Evolutionary conservation across 2,888 invertebrate species (phyloP).

Genomic region (Drosophila picticornis): DNA sequence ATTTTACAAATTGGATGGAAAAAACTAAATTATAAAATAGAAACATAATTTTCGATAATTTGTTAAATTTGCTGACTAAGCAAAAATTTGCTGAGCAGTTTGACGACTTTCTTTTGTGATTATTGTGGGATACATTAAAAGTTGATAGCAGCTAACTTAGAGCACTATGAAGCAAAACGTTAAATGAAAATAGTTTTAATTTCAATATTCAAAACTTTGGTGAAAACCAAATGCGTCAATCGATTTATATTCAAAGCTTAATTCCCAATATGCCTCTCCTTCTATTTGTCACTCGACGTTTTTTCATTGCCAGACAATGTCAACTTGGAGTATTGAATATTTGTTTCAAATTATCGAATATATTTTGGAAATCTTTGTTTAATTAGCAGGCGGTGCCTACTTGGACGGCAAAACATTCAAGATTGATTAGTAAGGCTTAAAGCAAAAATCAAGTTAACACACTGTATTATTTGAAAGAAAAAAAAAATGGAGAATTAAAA

Average conservation of each 20-base stretch:
- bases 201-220: neutral
- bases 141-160: neutral
- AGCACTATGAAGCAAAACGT: neutral
- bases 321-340: neutral
- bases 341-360: neutral
- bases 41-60: neutral
- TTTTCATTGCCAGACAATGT: neutral
- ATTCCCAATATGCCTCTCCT: no score
- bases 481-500: neutral
- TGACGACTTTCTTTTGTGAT: neutral
- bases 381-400: neutral
- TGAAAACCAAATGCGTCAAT: neutral
- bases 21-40: neutral
- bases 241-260: no score
- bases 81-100: neutral
- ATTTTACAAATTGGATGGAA: neutral
- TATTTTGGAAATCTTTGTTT: neutral
- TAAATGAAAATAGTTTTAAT: neutral
- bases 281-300: neutral
- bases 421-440: conserved; percentile 16
- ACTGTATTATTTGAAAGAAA: conserved; percentile 18
- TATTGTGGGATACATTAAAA: no score
- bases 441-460: conserved; percentile 23
- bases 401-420: neutral
- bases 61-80: neutral